A percentile compares a stretch with the other conserved stretches of the same genome.
phyloP scores from a whole-genome alignment of 2,888 invertebrate genomes.

The Trichogramma evanescens region DNA sequence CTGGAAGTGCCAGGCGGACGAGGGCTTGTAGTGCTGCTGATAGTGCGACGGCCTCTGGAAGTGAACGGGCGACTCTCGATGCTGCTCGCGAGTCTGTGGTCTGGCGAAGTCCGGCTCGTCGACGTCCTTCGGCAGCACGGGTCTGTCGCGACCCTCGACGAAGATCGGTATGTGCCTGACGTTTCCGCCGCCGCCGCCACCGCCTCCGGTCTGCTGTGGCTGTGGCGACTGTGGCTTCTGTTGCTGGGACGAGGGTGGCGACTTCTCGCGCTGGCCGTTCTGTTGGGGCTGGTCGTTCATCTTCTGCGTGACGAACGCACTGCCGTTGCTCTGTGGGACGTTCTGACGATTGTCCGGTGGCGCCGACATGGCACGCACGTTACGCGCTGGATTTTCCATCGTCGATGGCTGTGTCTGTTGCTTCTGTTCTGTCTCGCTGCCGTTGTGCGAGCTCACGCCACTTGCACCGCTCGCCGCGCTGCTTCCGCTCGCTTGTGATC shows the following conservation, averaged over 20 bases:
- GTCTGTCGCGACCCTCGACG: constrained; percentile 78
- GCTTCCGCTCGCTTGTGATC: constrained; percentile 42
- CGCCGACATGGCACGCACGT: constrained; percentile 71
- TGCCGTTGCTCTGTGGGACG: constrained; percentile 30
- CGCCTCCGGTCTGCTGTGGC: constrained; percentile 24
- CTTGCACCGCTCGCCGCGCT: constrained; percentile 41
- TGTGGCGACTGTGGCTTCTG: constrained; percentile 24
- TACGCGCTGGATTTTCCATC: constrained; percentile 50
- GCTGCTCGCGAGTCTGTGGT: constrained; percentile 28
- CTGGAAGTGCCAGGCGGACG: constrained; percentile 24
- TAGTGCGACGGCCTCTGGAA: constrained; percentile 45
- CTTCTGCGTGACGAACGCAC: constrained; percentile 25
- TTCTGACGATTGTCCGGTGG: constrained; percentile 58
- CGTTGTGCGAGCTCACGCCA: constrained; percentile 38
- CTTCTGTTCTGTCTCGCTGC: constrained; percentile 32
- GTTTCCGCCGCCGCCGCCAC: constrained; percentile 47
- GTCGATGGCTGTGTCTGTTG: constrained; percentile 25
- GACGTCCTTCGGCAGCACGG: constrained; percentile 62
- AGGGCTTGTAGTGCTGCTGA: constrained; percentile 22
- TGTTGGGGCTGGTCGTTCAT: constrained; percentile 3
- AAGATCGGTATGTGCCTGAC: constrained; percentile 82
- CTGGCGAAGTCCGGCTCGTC: constrained; percentile 44
- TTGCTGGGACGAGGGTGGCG: constrained; percentile 31
- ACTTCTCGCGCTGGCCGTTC: constrained; percentile 25
- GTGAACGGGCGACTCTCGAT: constrained; percentile 32